Evolutionary conservation across 23 tunicate genomes (phyloP), one percentile per base, ranked within the genome.

Genomic region (Botrylloides violaceus): DNA sequence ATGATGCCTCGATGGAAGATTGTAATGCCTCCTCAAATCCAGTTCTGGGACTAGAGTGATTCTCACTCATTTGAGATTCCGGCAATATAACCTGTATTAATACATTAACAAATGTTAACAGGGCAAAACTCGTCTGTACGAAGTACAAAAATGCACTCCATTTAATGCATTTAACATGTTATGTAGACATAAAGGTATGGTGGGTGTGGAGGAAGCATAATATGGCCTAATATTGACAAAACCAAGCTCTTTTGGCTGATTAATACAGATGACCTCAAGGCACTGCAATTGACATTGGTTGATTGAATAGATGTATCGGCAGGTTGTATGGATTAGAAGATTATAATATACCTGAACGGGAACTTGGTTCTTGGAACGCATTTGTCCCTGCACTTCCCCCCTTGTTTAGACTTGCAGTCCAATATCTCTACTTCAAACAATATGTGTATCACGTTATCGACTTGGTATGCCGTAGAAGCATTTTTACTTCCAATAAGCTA

Each of bases 11-110:
- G 27, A 87, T 87, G 59, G 87, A 77, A n/a, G 57, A 75, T 35
- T 87, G 95, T 36, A 87, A 71, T 4, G 95, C 95, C 70, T 87
- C 95, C 47, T 87, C 95, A 57, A 87, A 87, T 64, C 85, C 86
- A n/a, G 75, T 82, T 56, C 76, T 87, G 28, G 79, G 86, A 1
- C 59, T 66, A 26, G 95, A 76, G 2, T 87, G 95, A 49, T 36
- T 80, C 37, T 75, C 77, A 49, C 95, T 84, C 95, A 87, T 87
- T 73, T 38, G 71, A 65, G 47, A 75, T 35, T 80, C 62, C 49
- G 95, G 82, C 81, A 79, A 49, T 36, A 73, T 82, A 62, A 84
- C 92, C 92, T 84, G 43, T 47, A 47, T 12, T 18, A 12, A 18
- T 12, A 47, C 12, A 18, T 18, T 47, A 12, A 18, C 12, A 47